phyloP scores from a whole-genome alignment of 1,140 invertebrate genomes.

The Elysia chlorotica region DNA sequence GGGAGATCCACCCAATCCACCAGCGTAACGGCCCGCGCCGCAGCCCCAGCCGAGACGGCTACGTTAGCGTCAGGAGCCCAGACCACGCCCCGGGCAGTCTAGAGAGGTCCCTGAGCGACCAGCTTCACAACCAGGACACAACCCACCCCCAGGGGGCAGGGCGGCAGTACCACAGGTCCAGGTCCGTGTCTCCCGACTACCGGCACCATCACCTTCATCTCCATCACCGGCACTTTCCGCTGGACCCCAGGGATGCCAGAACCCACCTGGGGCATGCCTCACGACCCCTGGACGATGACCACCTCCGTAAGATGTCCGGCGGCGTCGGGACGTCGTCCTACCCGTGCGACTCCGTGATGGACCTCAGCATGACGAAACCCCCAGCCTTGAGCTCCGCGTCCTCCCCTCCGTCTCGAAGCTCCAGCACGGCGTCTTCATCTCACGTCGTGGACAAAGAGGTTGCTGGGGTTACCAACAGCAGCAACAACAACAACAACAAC shows the following conservation, averaged over 20 bases:
- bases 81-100: not conserved
- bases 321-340: too few species aligned
- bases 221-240: not conserved
- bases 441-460: conserved; percentile 12
- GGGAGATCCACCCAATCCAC: too few species aligned
- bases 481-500: too few species aligned
- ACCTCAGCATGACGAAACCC: conserved; percentile 51
- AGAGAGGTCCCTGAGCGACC: too few species aligned
- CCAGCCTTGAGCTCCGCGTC: too few species aligned
- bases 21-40: not conserved
- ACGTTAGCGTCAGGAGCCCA: not conserved
- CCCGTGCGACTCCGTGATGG: conserved; percentile 48
- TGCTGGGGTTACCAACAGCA: too few species aligned
- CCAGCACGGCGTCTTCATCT: conserved; percentile 40
- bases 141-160: too few species aligned
- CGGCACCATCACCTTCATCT: too few species aligned
- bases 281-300: conserved; percentile 3
- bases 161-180: too few species aligned
- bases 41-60: not conserved
- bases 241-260: not conserved
- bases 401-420: conserved; percentile 32
- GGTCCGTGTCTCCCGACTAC: not conserved
- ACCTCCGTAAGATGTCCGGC: too few species aligned
- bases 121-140: too few species aligned
- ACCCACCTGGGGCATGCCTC: not conserved